Percentiles rank a stretch among this genome's conserved stretches.
phyloP scores from a whole-genome alignment of 2,888 invertebrate species.

The Monopis laevigella region DNA sequence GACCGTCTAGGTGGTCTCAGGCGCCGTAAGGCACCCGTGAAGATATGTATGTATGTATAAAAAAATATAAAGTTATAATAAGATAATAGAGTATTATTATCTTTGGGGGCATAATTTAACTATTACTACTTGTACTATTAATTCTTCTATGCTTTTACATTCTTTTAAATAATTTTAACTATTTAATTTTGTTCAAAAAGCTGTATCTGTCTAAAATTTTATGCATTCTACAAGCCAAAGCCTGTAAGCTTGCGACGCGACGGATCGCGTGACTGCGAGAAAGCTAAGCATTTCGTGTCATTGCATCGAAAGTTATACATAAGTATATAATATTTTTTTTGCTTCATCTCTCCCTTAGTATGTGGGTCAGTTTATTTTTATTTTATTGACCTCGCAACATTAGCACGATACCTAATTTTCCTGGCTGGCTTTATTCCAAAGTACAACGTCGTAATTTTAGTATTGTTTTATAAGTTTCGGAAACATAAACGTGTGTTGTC shows the following conservation, averaged over 20 bases:
- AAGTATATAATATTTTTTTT: constrained; percentile 11
- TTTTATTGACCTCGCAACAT: constrained; percentile 1
- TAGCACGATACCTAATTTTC: background rate
- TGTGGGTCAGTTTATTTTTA: constrained; percentile 6
- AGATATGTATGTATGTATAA: no score
- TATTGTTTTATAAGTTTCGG: background rate
- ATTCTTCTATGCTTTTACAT: no score
- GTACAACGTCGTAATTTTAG: background rate
- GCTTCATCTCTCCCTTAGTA: constrained; percentile 11
- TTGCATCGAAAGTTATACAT: constrained; percentile 39
- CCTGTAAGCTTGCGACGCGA: constrained; percentile 54
- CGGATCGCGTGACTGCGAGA: constrained; percentile 49
- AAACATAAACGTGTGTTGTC: background rate
- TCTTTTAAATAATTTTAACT: no score
- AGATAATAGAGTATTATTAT: no score
- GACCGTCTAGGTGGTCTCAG: no score
- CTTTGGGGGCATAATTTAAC: no score
- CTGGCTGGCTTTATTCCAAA: background rate
- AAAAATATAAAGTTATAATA: no score
- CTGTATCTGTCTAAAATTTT: background rate
- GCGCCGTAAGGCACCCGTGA: no score
- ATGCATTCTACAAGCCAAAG: constrained; percentile 20
- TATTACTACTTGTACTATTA: no score
- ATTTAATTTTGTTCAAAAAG: no score
- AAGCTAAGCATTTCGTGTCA: constrained; percentile 49